Percentiles rank a stretch among this genome's conserved stretches.
phyloP scores from a whole-genome alignment of 2,888 invertebrate species.

The Himalopsyche anomala region DNA sequence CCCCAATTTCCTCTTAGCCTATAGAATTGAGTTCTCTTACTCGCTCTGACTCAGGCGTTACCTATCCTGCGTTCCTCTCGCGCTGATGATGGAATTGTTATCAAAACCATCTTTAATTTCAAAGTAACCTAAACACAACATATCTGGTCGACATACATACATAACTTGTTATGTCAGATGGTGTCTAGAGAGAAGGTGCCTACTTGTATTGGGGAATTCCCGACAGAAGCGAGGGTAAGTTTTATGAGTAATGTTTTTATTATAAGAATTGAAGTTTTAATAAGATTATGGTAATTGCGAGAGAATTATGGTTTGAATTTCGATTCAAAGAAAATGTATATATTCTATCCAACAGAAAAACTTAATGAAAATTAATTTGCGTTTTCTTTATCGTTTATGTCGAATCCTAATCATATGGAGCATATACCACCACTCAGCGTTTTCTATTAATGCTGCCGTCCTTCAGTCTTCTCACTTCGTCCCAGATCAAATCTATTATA shows the following conservation, averaged over 20 bases:
- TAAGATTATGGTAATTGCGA: conserved; percentile 21
- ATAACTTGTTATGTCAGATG: conserved; percentile 57
- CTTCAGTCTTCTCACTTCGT: too few relatives aligned
- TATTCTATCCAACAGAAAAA: too few relatives aligned
- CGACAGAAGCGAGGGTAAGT: conserved; percentile 19
- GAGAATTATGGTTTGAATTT: too few relatives aligned
- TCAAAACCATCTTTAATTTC: conserved; percentile 81
- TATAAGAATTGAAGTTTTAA: conserved; percentile 40
- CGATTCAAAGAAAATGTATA: too few relatives aligned
- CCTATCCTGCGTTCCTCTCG: conserved; percentile 72
- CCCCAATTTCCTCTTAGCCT: conserved; percentile 74
- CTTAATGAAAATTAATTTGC: too few relatives aligned
- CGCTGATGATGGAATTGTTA: conserved; percentile 78
- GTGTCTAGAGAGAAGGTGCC: conserved; percentile 41
- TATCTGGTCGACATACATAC: conserved; percentile 62
- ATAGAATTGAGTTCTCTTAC: conserved; percentile 67
- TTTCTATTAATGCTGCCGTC: too few relatives aligned
- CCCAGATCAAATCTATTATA: too few relatives aligned
- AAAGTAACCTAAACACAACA: conserved; percentile 68
- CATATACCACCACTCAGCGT: too few relatives aligned
- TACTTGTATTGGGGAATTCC: conserved; percentile 41
- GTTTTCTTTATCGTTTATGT: too few relatives aligned
- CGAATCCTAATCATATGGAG: too few relatives aligned
- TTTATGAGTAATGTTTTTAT: conserved; percentile 42
- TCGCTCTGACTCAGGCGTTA: conserved; percentile 66